Evolutionary conservation across 2,888 invertebrate species (phyloP).

Genomic region (Pherbina coryleti): DNA sequence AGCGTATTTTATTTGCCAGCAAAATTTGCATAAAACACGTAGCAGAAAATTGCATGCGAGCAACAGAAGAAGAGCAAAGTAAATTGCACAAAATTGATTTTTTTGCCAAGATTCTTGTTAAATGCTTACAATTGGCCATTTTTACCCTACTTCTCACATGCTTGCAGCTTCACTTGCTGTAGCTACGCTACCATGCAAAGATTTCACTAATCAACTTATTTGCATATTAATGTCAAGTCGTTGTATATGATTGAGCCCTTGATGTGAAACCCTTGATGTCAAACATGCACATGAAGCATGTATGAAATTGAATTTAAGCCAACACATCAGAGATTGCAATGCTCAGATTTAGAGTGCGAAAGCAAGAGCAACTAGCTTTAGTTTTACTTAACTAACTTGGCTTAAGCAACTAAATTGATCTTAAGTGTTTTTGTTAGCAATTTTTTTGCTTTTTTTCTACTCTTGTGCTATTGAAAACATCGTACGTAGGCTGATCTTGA

Average conservation of each 20-base stretch:
- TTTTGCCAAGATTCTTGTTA: neutral
- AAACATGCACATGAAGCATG: too few relatives aligned
- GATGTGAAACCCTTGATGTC: too few relatives aligned
- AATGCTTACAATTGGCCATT: neutral
- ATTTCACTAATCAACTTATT: constrained; percentile 7
- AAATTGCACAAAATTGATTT: neutral
- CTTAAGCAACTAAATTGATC: neutral
- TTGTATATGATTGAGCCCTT: too few relatives aligned
- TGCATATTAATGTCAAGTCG: neutral
- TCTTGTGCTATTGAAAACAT: neutral
- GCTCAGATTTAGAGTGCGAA: too few relatives aligned
- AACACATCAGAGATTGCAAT: too few relatives aligned
- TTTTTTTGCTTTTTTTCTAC: neutral
- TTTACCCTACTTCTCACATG: neutral
- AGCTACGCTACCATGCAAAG: neutral
- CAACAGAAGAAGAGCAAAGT: neutral
- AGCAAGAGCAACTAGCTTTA: too few relatives aligned
- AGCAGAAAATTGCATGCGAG: neutral
- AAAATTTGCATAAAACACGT: constrained; percentile 4
- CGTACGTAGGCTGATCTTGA: constrained; percentile 19
- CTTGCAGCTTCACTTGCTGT: neutral
- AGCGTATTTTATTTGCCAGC: neutral
- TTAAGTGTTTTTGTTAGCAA: neutral
- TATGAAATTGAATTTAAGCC: too few relatives aligned
- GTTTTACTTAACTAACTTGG: neutral